A percentile compares a stretch with the other conserved stretches of the same genome.
These are phyloP conservation scores for Trematocara macrostoma DNA, from an alignment of 2,113 vertebrate species.

Conservation along the genomic window DNA sequence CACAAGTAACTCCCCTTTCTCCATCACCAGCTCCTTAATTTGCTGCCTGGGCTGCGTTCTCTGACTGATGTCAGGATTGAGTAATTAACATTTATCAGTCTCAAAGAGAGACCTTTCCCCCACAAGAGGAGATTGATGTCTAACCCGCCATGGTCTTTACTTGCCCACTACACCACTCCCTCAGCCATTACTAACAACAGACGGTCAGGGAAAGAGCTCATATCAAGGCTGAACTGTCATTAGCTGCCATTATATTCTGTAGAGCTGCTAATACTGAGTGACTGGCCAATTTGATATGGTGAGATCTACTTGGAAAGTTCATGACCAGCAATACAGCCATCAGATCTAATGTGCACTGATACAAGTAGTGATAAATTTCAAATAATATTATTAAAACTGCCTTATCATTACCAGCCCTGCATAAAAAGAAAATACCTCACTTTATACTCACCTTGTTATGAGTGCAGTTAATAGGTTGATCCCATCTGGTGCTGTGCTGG, in stretches of 20 bases:
- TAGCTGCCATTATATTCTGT: conserved; percentile 27
- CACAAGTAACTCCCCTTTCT: neutral
- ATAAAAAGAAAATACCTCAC: neutral
- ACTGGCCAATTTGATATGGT: neutral
- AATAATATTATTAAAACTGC: neutral
- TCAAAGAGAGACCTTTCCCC: conserved; percentile 66
- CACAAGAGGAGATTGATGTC: conserved; percentile 44
- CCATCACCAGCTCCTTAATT: neutral
- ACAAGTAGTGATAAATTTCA: neutral
- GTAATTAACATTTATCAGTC: conserved; percentile 78
- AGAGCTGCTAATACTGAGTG: conserved; percentile 15
- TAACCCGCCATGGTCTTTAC: conserved; percentile 55
- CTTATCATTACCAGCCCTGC: neutral
- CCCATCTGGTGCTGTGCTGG: neutral
- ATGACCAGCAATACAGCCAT: neutral
- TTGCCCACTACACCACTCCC: conserved; percentile 21
- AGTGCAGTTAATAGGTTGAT: neutral
- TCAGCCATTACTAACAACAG: conserved; percentile 56
- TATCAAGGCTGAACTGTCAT: conserved; percentile 44
- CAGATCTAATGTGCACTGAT: neutral
- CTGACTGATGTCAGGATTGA: conserved; percentile 56
- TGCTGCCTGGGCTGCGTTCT: conserved; percentile 17
- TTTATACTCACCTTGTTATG: neutral
- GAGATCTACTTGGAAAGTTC: conserved; percentile 16
- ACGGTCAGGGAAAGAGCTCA: conserved; percentile 16